Percentiles rank a stretch among this genome's conserved stretches.
phyloP scores from a whole-genome alignment of 2,113 vertebrate genomes.

The Elaphurus davidianus region DNA sequence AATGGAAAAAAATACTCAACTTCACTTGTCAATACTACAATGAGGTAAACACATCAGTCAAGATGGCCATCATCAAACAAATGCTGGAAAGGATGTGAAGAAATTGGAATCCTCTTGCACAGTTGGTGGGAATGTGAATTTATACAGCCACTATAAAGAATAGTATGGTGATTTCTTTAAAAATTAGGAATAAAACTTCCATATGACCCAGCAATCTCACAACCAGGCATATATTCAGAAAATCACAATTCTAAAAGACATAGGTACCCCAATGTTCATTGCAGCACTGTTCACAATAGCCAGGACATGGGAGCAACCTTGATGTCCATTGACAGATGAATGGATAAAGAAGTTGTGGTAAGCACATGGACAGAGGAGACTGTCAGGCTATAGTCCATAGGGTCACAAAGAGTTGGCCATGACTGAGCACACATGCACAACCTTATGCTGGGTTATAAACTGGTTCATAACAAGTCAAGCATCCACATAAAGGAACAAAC shows the following conservation, averaged over 20 bases:
- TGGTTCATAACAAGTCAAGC: not conserved
- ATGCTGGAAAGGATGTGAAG: not conserved
- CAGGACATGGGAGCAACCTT: not conserved
- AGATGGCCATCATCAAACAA: not conserved
- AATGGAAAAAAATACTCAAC: not conserved
- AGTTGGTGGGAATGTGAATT: not conserved
- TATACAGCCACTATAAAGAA: not conserved
- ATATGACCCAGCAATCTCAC: not conserved
- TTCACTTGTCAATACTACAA: not conserved
- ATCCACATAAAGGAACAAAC: not conserved
- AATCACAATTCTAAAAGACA: not conserved
- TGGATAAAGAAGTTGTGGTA: not conserved
- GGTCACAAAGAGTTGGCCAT: accelerated
- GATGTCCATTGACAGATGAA: accelerated
- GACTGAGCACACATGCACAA: not conserved
- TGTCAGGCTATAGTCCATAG: not conserved
- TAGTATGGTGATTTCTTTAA: not conserved
- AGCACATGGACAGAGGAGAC: not conserved
- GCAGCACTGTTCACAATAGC: not conserved
- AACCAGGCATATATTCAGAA: not conserved
- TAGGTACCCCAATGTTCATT: not conserved
- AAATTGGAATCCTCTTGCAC: not conserved
- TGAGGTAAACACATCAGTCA: not conserved
- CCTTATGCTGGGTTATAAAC: not conserved
- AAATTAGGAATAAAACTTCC: not conserved